Evolutionary conservation across 2,113 vertebrate species (phyloP).

Genomic region (Psittacus erithacus): DNA sequence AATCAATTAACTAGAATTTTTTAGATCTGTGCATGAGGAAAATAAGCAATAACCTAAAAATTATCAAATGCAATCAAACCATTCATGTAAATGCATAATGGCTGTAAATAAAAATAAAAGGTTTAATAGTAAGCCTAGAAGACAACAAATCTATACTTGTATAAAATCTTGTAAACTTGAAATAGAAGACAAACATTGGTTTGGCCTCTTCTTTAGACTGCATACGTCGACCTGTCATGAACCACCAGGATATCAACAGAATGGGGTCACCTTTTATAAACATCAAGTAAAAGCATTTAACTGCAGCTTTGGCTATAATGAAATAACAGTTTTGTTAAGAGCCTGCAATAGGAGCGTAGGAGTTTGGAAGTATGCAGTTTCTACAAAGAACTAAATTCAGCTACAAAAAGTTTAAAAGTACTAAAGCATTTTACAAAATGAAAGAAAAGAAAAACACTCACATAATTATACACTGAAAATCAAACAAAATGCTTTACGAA

Average conservation of each 20-base stretch:
- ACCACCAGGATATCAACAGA: neutral
- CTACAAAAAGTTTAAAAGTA: neutral
- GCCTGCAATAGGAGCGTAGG: neutral
- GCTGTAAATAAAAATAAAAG: neutral
- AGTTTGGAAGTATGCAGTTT: neutral
- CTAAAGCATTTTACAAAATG: neutral
- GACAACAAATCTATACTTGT: neutral
- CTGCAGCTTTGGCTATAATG: neutral
- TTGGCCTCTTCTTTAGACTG: neutral
- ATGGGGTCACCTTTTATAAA: neutral
- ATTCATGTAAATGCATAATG: neutral
- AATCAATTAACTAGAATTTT: neutral
- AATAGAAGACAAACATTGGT: neutral
- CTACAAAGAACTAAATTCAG: neutral
- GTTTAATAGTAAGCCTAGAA: neutral
- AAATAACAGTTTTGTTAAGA: neutral
- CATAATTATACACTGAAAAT: neutral
- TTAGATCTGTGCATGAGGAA: neutral
- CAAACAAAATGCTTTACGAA: neutral
- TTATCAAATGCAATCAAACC: neutral
- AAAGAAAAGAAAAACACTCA: neutral
- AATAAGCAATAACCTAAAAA: neutral
- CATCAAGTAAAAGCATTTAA: neutral
- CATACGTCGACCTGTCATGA: rapidly evolving
- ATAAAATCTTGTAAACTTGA: neutral